Conservation (phyloP, 2,797 vertebrate species). For the Megaceryle alcyon region DNA sequence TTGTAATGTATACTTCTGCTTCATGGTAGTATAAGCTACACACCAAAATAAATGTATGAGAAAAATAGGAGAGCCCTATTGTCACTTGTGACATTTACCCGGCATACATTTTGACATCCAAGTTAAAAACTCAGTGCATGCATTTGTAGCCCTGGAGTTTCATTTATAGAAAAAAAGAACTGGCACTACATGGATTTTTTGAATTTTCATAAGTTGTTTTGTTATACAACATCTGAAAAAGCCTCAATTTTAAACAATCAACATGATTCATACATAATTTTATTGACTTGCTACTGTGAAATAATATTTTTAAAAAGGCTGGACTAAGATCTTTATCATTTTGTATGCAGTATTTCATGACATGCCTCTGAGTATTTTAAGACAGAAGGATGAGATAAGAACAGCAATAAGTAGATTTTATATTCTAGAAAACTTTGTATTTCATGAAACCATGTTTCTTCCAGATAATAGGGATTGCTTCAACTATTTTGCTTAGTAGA, state of each 20-base stretch:
- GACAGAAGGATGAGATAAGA: not conserved
- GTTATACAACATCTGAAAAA: not conserved
- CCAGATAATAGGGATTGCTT: not conserved
- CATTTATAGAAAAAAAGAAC: not conserved
- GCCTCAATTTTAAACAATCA: not conserved
- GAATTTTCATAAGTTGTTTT: not conserved
- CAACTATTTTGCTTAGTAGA: not conserved
- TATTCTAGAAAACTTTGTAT: not conserved
- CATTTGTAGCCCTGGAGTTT: not conserved
- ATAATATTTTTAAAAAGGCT: not conserved
- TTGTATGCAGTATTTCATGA: not conserved
- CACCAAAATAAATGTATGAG: not conserved
- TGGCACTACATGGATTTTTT: not conserved
- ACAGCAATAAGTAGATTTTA: not conserved
- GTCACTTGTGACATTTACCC: not conserved
- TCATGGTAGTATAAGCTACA: not conserved
- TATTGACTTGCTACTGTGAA: not conserved
- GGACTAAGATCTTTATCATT: not conserved
- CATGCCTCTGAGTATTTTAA: not conserved
- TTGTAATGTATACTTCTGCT: not conserved
- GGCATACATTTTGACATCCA: not conserved
- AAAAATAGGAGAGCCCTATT: not conserved
- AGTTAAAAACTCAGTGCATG: not conserved
- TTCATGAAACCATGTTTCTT: not conserved
- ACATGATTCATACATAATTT: not conserved